Evolutionary conservation across 1,140 invertebrate genomes (phyloP).

Genomic region (Caerostris extrusa): DNA sequence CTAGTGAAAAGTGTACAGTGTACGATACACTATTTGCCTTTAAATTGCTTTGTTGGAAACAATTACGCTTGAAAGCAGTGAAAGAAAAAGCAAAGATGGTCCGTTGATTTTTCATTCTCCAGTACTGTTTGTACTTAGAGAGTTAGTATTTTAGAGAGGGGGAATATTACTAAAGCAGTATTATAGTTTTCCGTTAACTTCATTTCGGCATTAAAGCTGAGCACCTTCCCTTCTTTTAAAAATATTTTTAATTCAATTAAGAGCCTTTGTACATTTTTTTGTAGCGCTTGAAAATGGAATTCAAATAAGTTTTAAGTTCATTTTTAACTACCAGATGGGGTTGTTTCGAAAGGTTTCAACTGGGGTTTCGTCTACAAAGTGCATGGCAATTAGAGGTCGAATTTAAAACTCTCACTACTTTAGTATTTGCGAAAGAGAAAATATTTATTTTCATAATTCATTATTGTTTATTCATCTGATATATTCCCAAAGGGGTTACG

Average conservation of each 20-base stretch:
- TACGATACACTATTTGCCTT: slow-evolving; percentile 34
- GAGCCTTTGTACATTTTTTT: background rate
- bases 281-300: background rate
- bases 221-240: background rate
- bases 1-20: background rate
- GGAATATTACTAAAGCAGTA: background rate
- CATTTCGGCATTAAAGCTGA: slow-evolving; percentile 9
- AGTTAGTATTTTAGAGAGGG: background rate
- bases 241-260: background rate
- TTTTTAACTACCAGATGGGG: background rate
- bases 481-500: background rate
- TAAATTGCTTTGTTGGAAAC: slow-evolving; percentile 53
- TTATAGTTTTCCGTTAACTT: slow-evolving; percentile 36
- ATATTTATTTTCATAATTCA: slow-evolving; percentile 3
- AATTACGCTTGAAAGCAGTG: slow-evolving; percentile 22
- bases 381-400: background rate
- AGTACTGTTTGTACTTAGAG: background rate
- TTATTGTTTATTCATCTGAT: slow-evolving; percentile 2
- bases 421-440: background rate
- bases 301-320: slow-evolving; percentile 3
- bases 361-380: background rate
- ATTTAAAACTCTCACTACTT: background rate
- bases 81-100: slow-evolving; percentile 36
- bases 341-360: background rate
- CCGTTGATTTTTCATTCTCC: slow-evolving; percentile 44